phyloP scores from a whole-genome alignment of 2,797 vertebrate species.

The Tenualosa thibaudeaui region DNA sequence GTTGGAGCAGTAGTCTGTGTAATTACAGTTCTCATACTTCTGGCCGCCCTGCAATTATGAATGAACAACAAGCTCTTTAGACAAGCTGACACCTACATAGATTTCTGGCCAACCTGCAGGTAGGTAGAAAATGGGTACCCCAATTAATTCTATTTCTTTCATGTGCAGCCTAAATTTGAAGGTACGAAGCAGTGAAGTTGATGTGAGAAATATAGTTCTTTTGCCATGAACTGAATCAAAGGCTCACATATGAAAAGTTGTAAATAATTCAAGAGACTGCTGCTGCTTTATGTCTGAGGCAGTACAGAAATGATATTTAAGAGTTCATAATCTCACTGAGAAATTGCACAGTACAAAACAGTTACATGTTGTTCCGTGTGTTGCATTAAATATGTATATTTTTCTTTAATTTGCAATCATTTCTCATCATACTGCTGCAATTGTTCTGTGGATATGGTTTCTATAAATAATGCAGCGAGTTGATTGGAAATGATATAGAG shows the following conservation, averaged over 20 bases:
- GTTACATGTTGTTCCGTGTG: neutral
- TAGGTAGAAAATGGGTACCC: neutral
- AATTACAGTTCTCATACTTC: neutral
- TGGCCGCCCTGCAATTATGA: neutral
- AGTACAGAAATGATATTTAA: neutral
- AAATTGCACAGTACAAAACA: neutral
- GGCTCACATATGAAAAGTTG: neutral
- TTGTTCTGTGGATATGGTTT: constrained; percentile 8
- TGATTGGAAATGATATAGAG: constrained; percentile 15
- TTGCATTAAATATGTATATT: constrained; percentile 1
- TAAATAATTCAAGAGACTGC: neutral
- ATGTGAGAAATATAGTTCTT: neutral
- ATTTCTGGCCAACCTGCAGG: neutral
- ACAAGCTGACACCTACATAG: neutral
- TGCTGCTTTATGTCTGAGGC: neutral
- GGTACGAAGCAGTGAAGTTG: neutral
- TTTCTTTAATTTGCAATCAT: neutral
- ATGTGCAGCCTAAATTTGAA: neutral
- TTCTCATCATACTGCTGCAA: neutral
- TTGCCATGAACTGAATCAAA: neutral
- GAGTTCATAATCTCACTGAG: neutral
- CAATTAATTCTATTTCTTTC: neutral
- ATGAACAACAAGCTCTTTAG: neutral
- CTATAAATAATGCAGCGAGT: constrained; percentile 5
- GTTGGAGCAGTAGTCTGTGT: neutral